Percentiles rank a stretch among this genome's conserved stretches.
Evolutionary conservation across 1,140 invertebrate species (phyloP).

Genomic region (Bradysia coprophila): DNA sequence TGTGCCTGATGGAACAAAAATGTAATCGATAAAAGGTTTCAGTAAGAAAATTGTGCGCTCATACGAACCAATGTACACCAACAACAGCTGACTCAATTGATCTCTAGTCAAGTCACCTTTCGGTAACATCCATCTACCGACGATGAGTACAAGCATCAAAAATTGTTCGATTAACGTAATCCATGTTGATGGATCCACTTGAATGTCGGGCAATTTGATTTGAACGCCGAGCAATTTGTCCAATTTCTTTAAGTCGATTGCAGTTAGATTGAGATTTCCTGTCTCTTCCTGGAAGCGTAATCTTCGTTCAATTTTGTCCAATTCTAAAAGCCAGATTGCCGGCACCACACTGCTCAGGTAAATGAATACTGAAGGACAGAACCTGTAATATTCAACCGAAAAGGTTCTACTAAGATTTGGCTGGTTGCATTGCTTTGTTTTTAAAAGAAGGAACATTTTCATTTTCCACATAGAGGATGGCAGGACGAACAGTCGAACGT

Average conservation of each 20-base stretch:
- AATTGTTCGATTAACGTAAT: conserved; percentile 77
- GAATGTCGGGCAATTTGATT: conserved; percentile 35
- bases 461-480: too few species aligned
- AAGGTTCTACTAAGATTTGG: too few species aligned
- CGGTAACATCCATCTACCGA: conserved; percentile 75
- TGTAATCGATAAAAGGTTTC: too few species aligned
- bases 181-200: conserved; percentile 57
- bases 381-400: conserved; percentile 46
- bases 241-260: not conserved
- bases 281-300: conserved; percentile 28
- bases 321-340: conserved; percentile 66
- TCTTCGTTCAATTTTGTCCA: conserved; percentile 58
- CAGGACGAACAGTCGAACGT: too few species aligned
- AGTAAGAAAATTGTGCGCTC: too few species aligned
- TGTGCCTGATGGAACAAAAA: conserved; percentile 32
- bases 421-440: too few species aligned
- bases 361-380: conserved; percentile 71
- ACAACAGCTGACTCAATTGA: conserved; percentile 75
- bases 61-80: conserved; percentile 54
- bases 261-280: conserved; percentile 1
- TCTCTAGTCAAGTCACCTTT: conserved; percentile 79
- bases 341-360: conserved; percentile 65
- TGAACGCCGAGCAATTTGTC: conserved; percentile 6
- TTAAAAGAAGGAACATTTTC: too few species aligned
- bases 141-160: conserved; percentile 70